phyloP scores from a whole-genome alignment of 2,113 vertebrate species.

The rat (Rattus norvegicus) region GRCr8 NC_086024.1:41112001-41112500 shows the following conservation, averaged over 20 bases:
- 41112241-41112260: too few relatives aligned
- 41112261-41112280: neutral
- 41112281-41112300: neutral
- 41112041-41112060: neutral
- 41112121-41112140: neutral
- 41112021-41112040: neutral
- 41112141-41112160: neutral
- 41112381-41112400: neutral
- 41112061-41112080: neutral
- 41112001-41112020: neutral
- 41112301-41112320: neutral
- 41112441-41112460: neutral
- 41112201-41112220: neutral
- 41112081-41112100: neutral
- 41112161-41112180: neutral
- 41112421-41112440: too few relatives aligned
- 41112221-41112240: neutral
- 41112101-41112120: neutral
- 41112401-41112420: too few relatives aligned
- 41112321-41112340: neutral
- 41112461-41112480: neutral
- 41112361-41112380: neutral
- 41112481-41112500: neutral
- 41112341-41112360: neutral
- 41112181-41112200: neutral